Evolutionary conservation across 2,888 invertebrate species (phyloP).

Genomic region (Hyposoter didymator): DNA sequence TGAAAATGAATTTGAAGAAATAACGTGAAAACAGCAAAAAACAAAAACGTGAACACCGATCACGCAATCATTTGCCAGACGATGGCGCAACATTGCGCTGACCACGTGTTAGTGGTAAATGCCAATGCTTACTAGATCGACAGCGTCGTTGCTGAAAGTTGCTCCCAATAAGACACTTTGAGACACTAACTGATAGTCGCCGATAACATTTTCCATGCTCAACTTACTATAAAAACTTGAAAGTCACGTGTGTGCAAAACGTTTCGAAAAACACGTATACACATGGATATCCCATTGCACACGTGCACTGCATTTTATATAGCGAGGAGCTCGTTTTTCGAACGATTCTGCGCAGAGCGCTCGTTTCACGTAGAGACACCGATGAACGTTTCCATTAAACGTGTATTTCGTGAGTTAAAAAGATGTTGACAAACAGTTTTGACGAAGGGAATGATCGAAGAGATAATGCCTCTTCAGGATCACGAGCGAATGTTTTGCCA

Average conservation of each 20-base stretch:
- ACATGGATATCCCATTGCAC: constrained; percentile 5
- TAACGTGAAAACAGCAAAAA: neutral
- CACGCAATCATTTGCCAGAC: neutral
- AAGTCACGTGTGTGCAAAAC: neutral
- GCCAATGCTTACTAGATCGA: neutral
- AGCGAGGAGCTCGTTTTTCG: neutral
- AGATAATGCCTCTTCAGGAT: neutral
- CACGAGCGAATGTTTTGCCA: too few relatives aligned
- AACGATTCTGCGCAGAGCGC: neutral
- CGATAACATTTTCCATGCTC: neutral
- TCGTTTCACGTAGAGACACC: neutral
- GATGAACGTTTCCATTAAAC: constrained; percentile 23
- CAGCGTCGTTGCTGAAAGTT: neutral
- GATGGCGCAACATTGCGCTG: constrained; percentile 11
- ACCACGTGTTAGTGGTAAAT: neutral
- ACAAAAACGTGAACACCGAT: neutral
- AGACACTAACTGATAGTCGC: neutral
- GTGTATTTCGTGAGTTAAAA: neutral
- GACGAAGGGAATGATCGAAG: neutral
- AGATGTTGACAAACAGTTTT: neutral
- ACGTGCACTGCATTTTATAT: neutral
- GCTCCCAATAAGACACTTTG: neutral
- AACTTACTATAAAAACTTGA: neutral
- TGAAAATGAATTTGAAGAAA: neutral
- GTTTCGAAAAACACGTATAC: neutral